Conservation (phyloP, 2,888 invertebrate species). For the Ophion costatus region DNA sequence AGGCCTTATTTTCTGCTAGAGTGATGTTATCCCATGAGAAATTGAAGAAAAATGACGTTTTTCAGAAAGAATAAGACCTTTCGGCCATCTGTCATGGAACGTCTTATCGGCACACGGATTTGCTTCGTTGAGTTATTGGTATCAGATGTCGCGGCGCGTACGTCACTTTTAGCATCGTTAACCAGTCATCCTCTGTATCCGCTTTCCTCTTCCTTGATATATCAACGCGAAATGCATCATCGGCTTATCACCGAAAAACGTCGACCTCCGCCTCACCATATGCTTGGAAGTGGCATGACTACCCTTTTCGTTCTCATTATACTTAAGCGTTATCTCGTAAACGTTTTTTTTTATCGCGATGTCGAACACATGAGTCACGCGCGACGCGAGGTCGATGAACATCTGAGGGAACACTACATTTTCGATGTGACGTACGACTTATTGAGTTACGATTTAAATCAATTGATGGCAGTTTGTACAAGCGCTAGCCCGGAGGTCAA, state of each 20-base stretch:
- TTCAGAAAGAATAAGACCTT: neutral
- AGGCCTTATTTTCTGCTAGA: no score
- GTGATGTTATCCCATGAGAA: no score
- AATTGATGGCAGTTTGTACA: conserved; percentile 31
- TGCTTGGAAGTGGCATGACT: neutral
- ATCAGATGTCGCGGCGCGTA: conserved; percentile 22
- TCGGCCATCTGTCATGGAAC: conserved; percentile 2
- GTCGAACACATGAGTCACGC: conserved; percentile 17
- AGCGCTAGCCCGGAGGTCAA: neutral
- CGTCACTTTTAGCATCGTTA: conserved; percentile 49
- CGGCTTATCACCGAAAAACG: conserved; percentile 3
- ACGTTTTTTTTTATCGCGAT: neutral
- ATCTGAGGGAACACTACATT: neutral
- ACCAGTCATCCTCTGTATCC: conserved; percentile 38
- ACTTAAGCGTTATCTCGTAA: conserved; percentile 20
- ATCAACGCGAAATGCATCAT: conserved; percentile 40
- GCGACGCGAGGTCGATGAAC: conserved; percentile 13
- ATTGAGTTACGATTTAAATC: conserved; percentile 61
- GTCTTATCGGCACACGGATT: neutral
- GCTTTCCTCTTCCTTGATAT: conserved; percentile 4
- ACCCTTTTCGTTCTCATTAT: conserved; percentile 17
- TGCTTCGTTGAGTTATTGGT: conserved; percentile 53
- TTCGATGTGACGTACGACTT: conserved; percentile 40
- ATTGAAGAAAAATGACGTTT: neutral
- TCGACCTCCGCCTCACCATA: neutral